These are phyloP conservation scores for Resseliella maxima DNA, from an alignment of 2,888 invertebrate species.

Conservation along the genomic window DNA sequence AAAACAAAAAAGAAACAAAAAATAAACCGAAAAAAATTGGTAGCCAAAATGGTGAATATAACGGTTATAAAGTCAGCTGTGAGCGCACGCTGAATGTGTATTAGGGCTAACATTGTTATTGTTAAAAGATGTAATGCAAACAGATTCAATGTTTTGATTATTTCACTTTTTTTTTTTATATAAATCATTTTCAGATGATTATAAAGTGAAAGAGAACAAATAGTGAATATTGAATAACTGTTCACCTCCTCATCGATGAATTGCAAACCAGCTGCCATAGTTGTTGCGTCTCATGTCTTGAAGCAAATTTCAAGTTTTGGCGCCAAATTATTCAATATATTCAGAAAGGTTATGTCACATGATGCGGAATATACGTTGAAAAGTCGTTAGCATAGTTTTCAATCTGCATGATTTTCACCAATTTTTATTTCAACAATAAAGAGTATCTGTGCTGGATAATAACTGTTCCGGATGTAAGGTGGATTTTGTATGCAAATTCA, in stretches of 20 bases:
- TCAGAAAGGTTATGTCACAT: background rate
- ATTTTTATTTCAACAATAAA: too few species aligned
- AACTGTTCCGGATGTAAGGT: background rate
- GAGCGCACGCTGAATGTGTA: background rate
- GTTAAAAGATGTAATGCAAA: background rate
- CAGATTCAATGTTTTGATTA: background rate
- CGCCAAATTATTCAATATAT: conserved; percentile 30
- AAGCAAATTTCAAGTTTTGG: background rate
- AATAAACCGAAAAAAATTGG: background rate
- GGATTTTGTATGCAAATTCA: background rate
- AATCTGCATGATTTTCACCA: too few species aligned
- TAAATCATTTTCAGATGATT: conserved; percentile 44
- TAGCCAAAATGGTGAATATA: conserved; percentile 13
- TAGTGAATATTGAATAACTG: background rate
- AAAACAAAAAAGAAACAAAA: background rate
- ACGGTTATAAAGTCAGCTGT: conserved; percentile 32
- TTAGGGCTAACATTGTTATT: background rate
- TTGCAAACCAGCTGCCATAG: background rate
- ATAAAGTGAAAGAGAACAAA: conserved; percentile 35
- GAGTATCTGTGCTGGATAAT: background rate
- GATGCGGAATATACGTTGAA: background rate
- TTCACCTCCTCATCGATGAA: background rate
- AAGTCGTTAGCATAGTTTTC: too few species aligned
- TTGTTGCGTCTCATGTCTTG: background rate
- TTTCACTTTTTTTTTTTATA: background rate